Evolutionary conservation across 2,113 vertebrate genomes (phyloP).

Genomic region (Scolopax mira): DNA sequence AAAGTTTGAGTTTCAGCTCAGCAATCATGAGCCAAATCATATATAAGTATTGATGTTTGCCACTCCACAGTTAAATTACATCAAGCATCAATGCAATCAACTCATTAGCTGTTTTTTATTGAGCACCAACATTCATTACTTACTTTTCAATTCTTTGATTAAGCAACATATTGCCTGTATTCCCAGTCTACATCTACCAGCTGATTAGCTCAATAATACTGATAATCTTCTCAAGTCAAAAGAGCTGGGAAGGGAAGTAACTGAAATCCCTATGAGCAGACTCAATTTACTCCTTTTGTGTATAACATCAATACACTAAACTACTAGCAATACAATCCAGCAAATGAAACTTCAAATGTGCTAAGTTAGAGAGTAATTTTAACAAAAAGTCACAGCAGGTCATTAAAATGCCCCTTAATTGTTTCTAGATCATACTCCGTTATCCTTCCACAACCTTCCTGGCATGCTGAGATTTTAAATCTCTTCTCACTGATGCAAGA

Average conservation of each 20-base stretch:
- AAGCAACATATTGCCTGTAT: conserved; percentile 27
- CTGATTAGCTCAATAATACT: conserved; percentile 41
- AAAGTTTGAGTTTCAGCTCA: conserved; percentile 51
- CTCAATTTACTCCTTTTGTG: conserved; percentile 3
- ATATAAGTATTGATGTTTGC: conserved; percentile 55
- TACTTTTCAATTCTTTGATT: conserved; percentile 54
- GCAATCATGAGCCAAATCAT: conserved; percentile 32
- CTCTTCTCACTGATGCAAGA: conserved; percentile 25
- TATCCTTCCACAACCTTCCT: conserved; percentile 19
- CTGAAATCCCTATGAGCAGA: neutral
- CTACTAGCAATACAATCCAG: neutral
- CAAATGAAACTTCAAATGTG: conserved; percentile 28
- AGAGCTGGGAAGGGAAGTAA: neutral
- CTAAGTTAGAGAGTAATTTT: conserved; percentile 14
- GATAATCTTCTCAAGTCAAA: conserved; percentile 41
- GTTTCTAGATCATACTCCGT: neutral
- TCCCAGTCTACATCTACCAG: conserved; percentile 21
- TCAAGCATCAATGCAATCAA: conserved; percentile 66
- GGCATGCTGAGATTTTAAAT: conserved; percentile 36
- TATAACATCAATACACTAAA: conserved; percentile 21
- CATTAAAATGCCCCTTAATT: conserved; percentile 8
- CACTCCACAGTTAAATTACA: conserved; percentile 54
- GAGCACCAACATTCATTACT: conserved; percentile 35
- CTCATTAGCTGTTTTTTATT: conserved; percentile 60
- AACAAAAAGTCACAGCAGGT: conserved; percentile 27